phyloP scores from a whole-genome alignment of 2,888 invertebrate genomes.

The Xestia c-nigrum region DNA sequence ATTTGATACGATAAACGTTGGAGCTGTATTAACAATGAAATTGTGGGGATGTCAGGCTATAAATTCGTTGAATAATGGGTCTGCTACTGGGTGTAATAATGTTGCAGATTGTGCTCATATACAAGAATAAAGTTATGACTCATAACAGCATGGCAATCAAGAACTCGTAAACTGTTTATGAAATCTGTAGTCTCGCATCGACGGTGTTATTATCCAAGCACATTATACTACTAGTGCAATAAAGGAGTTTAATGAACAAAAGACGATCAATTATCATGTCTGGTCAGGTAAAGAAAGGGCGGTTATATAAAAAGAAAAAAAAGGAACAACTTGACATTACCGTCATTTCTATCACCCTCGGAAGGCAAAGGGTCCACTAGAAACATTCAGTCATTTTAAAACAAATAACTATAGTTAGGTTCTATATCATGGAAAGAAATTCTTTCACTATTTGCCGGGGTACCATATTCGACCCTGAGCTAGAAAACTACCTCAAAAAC shows the following conservation, averaged over 20 bases:
- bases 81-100: slow-evolving; percentile 46
- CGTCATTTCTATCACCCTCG: not conserved
- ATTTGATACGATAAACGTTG: slow-evolving; percentile 54
- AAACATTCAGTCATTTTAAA: not conserved
- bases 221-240: not conserved
- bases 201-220: not conserved
- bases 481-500: slow-evolving; percentile 10
- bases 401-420: not conserved
- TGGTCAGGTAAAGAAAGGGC: not conserved
- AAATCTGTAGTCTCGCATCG: slow-evolving; percentile 24
- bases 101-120: slow-evolving; percentile 21
- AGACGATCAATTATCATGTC: not conserved
- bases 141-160: slow-evolving; percentile 56
- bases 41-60: slow-evolving; percentile 39
- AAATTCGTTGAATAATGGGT: slow-evolving; percentile 38
- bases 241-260: not conserved
- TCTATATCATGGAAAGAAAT: not conserved
- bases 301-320: slow-evolving; percentile 33
- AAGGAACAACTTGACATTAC: slow-evolving; percentile 9
- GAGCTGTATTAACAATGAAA: slow-evolving; percentile 45
- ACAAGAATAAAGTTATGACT: slow-evolving; percentile 51
- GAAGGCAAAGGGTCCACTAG: not conserved
- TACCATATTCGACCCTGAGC: slow-evolving; percentile 20
- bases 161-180: slow-evolving; percentile 42
- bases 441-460: not conserved